A percentile compares a stretch with the other conserved stretches of the same genome.
Conservation (phyloP, 1,140 invertebrate species). For the Atta texana region DNA sequence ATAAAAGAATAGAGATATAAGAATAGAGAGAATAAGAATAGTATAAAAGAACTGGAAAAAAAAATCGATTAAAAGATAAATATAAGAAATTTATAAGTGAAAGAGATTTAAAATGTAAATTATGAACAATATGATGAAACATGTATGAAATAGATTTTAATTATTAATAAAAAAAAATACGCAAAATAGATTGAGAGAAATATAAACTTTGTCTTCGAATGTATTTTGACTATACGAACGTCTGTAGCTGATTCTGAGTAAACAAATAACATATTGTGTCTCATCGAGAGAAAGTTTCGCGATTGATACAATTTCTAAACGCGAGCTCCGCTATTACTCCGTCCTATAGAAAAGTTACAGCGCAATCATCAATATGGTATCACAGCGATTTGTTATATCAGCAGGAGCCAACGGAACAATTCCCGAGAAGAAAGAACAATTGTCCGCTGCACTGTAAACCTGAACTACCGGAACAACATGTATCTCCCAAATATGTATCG, state of each 20-base stretch:
- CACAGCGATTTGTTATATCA: slow-evolving; percentile 49
- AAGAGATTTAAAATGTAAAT: neutral
- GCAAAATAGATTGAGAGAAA: neutral
- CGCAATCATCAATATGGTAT: slow-evolving; percentile 35
- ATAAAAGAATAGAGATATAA: neutral
- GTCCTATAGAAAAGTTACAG: slow-evolving; percentile 52
- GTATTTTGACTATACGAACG: neutral
- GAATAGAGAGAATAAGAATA: no score
- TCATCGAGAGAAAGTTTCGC: slow-evolving; percentile 30
- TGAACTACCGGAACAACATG: slow-evolving; percentile 70
- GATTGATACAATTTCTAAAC: slow-evolving; percentile 33
- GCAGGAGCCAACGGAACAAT: slow-evolving; percentile 76
- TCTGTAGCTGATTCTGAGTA: neutral
- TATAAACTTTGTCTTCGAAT: neutral
- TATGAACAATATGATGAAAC: neutral
- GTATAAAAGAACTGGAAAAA: neutral
- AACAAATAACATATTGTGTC: neutral
- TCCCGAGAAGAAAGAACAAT: slow-evolving; percentile 74
- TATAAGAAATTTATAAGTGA: neutral
- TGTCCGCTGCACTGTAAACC: slow-evolving; percentile 79
- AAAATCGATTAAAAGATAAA: neutral
- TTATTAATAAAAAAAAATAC: neutral
- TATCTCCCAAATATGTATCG: slow-evolving; percentile 77
- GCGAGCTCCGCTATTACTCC: slow-evolving; percentile 15
- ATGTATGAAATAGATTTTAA: neutral